These are phyloP conservation scores for Poecilia picta DNA, from an alignment of 2,797 vertebrate species.

Conservation along the genomic window DNA sequence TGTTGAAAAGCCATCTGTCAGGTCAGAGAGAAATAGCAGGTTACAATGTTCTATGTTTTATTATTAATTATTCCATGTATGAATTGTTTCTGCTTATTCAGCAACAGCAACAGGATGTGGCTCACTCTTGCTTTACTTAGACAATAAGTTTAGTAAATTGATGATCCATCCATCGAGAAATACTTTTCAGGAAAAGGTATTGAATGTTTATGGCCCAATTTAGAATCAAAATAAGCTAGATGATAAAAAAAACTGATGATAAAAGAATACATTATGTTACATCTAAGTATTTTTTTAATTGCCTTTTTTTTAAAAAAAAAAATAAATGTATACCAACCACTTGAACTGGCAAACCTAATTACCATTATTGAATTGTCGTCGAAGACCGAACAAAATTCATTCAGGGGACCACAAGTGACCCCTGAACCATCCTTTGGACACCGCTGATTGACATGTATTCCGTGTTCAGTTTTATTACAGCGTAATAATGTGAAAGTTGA, in stretches of 20 bases:
- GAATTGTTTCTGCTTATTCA: no score
- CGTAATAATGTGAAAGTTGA: no score
- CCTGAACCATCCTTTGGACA: neutral
- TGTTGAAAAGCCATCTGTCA: no score
- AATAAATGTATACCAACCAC: neutral
- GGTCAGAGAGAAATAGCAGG: no score
- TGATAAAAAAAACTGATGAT: neutral
- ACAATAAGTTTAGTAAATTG: neutral
- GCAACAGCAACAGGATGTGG: no score
- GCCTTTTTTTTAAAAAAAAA: neutral
- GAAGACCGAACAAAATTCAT: neutral
- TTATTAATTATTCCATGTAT: no score
- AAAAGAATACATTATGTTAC: neutral
- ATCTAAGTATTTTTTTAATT: neutral
- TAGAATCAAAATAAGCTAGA: neutral
- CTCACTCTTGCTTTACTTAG: neutral
- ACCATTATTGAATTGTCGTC: neutral
- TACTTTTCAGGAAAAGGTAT: no score
- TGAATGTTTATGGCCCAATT: no score
- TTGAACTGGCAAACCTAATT: neutral
- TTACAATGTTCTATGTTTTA: neutral
- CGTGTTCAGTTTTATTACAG: neutral
- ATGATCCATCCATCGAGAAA: no score
- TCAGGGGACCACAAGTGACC: neutral
- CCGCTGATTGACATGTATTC: neutral